These are phyloP conservation scores for Triops longicaudatus DNA, from an alignment of 1,140 invertebrate genomes.

Conservation along the genomic window DNA sequence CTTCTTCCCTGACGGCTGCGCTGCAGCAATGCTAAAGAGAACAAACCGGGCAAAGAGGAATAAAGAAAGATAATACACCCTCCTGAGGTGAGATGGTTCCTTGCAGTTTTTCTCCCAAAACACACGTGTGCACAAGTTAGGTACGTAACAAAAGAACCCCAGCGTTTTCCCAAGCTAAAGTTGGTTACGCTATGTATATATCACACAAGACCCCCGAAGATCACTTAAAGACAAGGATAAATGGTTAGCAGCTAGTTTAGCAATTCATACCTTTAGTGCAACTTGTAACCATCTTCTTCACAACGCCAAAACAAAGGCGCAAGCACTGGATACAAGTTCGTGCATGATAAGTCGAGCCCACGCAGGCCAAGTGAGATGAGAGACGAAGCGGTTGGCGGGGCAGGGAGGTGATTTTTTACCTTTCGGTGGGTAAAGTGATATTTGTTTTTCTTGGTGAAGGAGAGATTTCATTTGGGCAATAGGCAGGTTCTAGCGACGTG, in stretches of 20 bases:
- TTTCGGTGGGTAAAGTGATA: not conserved
- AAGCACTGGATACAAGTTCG: not conserved
- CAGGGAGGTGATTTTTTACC: not conserved
- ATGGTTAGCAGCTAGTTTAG: not conserved
- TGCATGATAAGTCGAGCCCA: too few relatives aligned
- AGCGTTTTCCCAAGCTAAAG: too few relatives aligned
- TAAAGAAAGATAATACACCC: too few relatives aligned
- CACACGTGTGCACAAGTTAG: too few relatives aligned
- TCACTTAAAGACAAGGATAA: conserved; percentile 1
- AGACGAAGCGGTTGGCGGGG: not conserved
- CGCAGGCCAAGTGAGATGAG: not conserved
- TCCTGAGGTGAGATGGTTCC: too few relatives aligned
- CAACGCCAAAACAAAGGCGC: not conserved
- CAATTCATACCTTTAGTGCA: not conserved
- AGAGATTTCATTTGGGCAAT: not conserved
- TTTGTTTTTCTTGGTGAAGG: not conserved
- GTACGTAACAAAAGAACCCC: too few relatives aligned
- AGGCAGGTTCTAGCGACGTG: not conserved
- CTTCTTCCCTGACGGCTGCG: not conserved
- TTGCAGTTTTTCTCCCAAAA: too few relatives aligned
- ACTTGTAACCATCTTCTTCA: not conserved
- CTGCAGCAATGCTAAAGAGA: too few relatives aligned
- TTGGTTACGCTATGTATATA: not conserved
- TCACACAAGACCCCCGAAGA: not conserved
- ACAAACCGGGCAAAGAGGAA: too few relatives aligned